Evolutionary conservation across 1,140 invertebrate genomes (phyloP).

Genomic region (Penaeus japonicus): DNA sequence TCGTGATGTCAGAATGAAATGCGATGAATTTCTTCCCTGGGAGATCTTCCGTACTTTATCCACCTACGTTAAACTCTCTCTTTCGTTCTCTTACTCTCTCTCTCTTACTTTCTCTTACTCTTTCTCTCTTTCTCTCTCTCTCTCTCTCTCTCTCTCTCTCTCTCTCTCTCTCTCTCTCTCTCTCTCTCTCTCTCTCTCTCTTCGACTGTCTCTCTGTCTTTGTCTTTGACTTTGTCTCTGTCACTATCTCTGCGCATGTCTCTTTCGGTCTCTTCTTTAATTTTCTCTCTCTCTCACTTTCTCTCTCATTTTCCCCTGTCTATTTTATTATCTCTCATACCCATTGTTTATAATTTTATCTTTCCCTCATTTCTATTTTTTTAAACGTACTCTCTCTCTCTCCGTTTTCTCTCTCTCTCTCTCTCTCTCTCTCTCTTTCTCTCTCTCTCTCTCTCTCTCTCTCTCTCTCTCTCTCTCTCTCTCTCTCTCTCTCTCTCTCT

Average conservation of each 20-base stretch:
- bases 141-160: not conserved
- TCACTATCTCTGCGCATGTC: too few species aligned
- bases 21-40: not conserved
- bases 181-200: not conserved
- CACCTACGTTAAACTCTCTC: not conserved
- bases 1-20: not conserved
- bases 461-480: too few species aligned
- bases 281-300: not conserved
- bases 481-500: too few species aligned
- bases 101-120: not conserved
- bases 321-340: not conserved
- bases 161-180: conserved; percentile 8
- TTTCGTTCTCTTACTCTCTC: not conserved
- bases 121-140: conserved; percentile 1
- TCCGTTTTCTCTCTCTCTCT: too few species aligned
- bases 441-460: too few species aligned
- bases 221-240: not conserved
- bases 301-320: not conserved
- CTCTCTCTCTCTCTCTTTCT: too few species aligned
- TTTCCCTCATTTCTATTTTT: too few species aligned
- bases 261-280: too few species aligned
- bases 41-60: not conserved
- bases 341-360: too few species aligned
- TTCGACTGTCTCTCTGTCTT: not conserved
- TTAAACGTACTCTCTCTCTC: not conserved